Percentiles rank a stretch among this genome's conserved stretches.
Conservation (phyloP, 2,113 vertebrate species). For the Menura novaehollandiae region DNA sequence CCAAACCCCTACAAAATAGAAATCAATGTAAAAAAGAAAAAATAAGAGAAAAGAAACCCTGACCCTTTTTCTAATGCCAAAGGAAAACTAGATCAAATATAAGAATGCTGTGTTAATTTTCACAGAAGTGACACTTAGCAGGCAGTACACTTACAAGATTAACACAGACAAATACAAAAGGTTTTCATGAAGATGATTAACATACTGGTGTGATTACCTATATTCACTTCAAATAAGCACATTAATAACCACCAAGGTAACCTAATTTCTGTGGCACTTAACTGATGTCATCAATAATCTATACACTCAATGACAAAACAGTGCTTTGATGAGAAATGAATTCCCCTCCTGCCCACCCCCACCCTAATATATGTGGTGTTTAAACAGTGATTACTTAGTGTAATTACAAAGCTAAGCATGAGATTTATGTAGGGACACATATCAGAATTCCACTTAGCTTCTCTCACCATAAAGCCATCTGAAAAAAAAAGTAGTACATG, state of each 20-base stretch:
- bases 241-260: not conserved
- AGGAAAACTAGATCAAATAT: not conserved
- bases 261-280: not conserved
- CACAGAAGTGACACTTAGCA: not conserved
- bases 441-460: not conserved
- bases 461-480: not conserved
- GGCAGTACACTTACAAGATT: not conserved
- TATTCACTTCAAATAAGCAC: not conserved
- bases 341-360: not conserved
- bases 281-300: not conserved
- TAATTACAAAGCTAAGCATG: not conserved
- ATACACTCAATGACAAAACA: not conserved
- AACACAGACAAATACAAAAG: not conserved
- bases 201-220: not conserved
- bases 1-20: not conserved
- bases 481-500: not conserved
- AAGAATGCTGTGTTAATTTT: not conserved
- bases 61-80: not conserved
- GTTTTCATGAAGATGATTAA: not conserved
- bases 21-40: not conserved
- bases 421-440: not conserved
- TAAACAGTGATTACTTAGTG: not conserved
- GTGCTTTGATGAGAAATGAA: not conserved
- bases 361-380: not conserved
- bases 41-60: not conserved